Evolutionary conservation across 2,797 vertebrate genomes (phyloP).

Genomic region (Hozukius guyotensis): DNA sequence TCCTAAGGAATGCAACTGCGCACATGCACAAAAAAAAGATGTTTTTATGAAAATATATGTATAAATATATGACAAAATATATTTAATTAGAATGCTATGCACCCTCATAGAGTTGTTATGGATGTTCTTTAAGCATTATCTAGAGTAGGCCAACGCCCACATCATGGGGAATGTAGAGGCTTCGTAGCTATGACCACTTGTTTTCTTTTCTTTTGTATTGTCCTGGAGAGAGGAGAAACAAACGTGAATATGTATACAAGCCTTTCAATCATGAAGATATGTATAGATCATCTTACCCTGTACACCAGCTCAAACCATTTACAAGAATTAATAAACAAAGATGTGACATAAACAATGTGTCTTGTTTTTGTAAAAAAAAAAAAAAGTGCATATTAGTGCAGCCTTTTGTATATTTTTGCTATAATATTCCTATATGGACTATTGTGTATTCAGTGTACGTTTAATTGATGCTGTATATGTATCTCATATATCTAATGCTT

Average conservation of each 20-base stretch:
- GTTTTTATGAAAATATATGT: constrained; percentile 89
- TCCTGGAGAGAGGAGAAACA: constrained; percentile 83
- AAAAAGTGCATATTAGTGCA: not conserved
- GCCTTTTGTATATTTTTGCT: not conserved
- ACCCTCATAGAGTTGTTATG: constrained; percentile 91
- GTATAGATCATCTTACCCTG: constrained; percentile 93
- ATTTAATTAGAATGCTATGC: constrained; percentile 91
- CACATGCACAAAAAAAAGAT: constrained; percentile 87
- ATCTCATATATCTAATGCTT: not conserved
- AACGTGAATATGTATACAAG: constrained; percentile 85
- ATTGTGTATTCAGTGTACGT: not conserved
- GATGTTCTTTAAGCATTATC: constrained; percentile 88
- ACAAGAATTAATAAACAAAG: constrained; percentile 95
- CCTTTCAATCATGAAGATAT: constrained; percentile 89
- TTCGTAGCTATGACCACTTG: constrained; percentile 94
- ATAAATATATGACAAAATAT: constrained; percentile 88
- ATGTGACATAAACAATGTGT: constrained; percentile 78
- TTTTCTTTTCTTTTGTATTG: constrained; percentile 92
- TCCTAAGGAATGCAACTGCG: constrained; percentile 90
- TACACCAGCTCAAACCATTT: constrained; percentile 96
- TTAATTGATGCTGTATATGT: not conserved
- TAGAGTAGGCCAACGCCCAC: constrained; percentile 90
- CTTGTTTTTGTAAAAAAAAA: not conserved
- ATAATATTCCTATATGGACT: not conserved
- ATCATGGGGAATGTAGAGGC: constrained; percentile 92